These are phyloP conservation scores for Philereme transversata DNA, from an alignment of 2,888 invertebrate genomes.

Conservation along the genomic window DNA sequence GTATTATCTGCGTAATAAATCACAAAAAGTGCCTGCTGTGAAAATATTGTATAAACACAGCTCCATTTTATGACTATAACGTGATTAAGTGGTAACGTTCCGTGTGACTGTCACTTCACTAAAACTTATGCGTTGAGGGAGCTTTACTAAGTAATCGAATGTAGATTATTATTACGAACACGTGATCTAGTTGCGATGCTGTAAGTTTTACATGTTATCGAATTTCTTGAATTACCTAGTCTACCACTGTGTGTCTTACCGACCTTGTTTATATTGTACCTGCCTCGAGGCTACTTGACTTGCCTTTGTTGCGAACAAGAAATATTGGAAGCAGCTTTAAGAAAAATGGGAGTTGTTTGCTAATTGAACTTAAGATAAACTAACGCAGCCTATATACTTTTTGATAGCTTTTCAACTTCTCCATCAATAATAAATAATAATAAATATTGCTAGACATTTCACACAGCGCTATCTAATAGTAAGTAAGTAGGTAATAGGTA, in stretches of 20 bases:
- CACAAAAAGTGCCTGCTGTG: no score
- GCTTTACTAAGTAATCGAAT: not conserved
- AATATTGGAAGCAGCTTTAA: slow-evolving; percentile 1
- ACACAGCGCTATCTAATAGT: no score
- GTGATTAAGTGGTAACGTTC: no score
- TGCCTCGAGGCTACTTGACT: slow-evolving; percentile 17
- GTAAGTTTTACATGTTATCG: not conserved
- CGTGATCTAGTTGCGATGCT: slow-evolving; percentile 1
- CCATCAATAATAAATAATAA: no score
- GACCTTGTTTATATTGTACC: slow-evolving; percentile 18
- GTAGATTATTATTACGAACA: not conserved
- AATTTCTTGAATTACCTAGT: slow-evolving; percentile 14
- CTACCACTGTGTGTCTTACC: slow-evolving; percentile 12
- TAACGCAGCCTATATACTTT: not conserved
- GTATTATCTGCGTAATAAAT: no score
- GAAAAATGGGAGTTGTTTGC: slow-evolving; percentile 3
- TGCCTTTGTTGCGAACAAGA: slow-evolving; percentile 14
- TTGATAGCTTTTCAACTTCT: not conserved
- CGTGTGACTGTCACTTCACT: no score
- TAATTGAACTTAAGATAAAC: slow-evolving; percentile 2
- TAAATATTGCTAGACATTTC: no score
- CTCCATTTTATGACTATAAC: no score
- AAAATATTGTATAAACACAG: no score
- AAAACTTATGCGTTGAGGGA: no score
- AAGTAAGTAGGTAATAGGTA: no score